Evolutionary conservation across 2,113 vertebrate species (phyloP).

Genomic region (Geothlypis trichas): DNA sequence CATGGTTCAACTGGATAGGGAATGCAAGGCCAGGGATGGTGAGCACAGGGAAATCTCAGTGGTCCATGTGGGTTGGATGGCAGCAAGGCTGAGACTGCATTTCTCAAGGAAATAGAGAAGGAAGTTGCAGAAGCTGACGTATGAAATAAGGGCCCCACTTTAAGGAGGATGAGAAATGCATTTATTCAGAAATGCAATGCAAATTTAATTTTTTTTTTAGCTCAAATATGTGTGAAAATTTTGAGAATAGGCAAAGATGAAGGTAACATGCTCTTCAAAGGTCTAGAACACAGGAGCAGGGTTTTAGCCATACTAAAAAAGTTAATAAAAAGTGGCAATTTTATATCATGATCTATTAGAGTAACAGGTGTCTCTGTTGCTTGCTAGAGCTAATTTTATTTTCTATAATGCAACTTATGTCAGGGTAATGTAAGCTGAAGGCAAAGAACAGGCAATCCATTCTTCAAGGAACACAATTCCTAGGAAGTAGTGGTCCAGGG

Average conservation of each 20-base stretch:
- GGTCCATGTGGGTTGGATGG: background rate
- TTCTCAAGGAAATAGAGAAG: background rate
- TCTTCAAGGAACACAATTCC: background rate
- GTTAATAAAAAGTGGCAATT: background rate
- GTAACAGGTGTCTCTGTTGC: background rate
- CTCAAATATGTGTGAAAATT: background rate
- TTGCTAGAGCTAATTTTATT: background rate
- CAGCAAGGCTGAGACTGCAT: background rate
- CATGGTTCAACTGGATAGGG: rapidly evolving
- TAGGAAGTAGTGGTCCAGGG: background rate
- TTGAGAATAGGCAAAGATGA: background rate
- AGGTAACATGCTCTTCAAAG: background rate
- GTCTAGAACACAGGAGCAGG: background rate
- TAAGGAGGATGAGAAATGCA: background rate
- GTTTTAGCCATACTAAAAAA: background rate
- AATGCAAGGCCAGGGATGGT: background rate
- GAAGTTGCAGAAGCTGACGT: background rate
- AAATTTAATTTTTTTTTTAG: background rate
- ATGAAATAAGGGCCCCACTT: background rate
- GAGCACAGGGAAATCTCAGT: background rate
- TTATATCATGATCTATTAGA: background rate
- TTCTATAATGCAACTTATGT: background rate
- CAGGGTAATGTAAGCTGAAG: background rate
- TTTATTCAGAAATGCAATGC: background rate
- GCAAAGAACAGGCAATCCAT: background rate